These are phyloP conservation scores for Malurus cyaneus DNA, from an alignment of 2,113 vertebrate genomes.

Conservation along the genomic window DNA sequence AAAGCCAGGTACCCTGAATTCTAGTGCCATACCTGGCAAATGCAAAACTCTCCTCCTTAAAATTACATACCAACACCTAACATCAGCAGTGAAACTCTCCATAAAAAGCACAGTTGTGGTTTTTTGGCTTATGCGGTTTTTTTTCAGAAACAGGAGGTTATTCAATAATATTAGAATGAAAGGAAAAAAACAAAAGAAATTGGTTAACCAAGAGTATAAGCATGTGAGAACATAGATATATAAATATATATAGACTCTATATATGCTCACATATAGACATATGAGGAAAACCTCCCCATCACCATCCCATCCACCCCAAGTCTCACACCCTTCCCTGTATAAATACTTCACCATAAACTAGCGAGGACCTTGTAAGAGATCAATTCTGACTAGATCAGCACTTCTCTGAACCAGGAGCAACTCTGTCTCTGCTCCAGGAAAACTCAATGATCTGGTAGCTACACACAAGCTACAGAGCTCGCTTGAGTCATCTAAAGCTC, in stretches of 20 bases:
- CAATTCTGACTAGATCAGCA: neutral
- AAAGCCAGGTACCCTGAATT: neutral
- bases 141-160: neutral
- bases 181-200: neutral
- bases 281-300: neutral
- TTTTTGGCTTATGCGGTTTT: neutral
- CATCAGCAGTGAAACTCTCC: neutral
- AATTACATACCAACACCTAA: neutral
- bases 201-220: neutral
- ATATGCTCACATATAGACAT: neutral
- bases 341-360: neutral
- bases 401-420: neutral
- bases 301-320: neutral
- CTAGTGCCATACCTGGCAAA: rapidly evolving
- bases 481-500: neutral
- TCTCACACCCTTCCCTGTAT: neutral
- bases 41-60: neutral
- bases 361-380: neutral
- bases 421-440: neutral
- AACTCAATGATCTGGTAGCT: neutral
- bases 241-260: neutral
- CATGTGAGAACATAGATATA: neutral
- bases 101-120: neutral
- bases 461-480: neutral
- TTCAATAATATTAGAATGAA: neutral